A percentile compares a stretch with the other conserved stretches of the same genome.
Conservation (phyloP, 1,140 invertebrate species). For the Eufriesea mexicana region DNA sequence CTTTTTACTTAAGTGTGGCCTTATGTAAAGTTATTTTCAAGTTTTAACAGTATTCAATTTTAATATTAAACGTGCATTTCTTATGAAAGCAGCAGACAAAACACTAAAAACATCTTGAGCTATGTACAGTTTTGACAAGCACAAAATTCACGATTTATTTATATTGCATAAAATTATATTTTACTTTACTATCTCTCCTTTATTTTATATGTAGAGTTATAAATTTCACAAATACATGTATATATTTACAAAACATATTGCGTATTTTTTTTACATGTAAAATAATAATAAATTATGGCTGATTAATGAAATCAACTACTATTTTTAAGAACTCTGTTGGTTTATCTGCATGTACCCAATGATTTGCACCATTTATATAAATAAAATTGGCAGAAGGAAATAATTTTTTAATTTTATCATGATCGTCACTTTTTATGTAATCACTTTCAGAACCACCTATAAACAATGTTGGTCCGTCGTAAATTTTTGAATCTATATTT, state of each 20-base stretch:
- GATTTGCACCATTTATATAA: slow-evolving; percentile 91
- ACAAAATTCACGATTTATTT: slow-evolving; percentile 48
- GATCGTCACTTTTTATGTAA: slow-evolving; percentile 88
- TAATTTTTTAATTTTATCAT: slow-evolving; percentile 86
- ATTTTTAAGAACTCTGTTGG: slow-evolving; percentile 89
- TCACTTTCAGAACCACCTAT: slow-evolving; percentile 91
- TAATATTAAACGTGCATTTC: slow-evolving; percentile 14
- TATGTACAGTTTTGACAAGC: slow-evolving; percentile 38
- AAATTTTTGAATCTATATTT: slow-evolving; percentile 82
- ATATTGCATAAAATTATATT: slow-evolving; percentile 38
- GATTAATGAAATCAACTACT: slow-evolving; percentile 77
- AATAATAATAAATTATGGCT: slow-evolving; percentile 34
- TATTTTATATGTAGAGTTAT: slow-evolving; percentile 51
- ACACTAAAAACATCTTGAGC: slow-evolving; percentile 18
- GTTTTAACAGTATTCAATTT: slow-evolving; percentile 12
- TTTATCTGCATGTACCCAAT: slow-evolving; percentile 96
- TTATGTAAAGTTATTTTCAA: slow-evolving; percentile 16
- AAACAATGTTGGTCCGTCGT: slow-evolving; percentile 89
- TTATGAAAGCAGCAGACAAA: slow-evolving; percentile 10
- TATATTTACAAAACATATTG: slow-evolving; percentile 63
- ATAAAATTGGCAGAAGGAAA: slow-evolving; percentile 90
- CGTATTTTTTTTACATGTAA: slow-evolving; percentile 36
- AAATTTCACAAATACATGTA: slow-evolving; percentile 64
- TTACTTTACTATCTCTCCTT: slow-evolving; percentile 52
- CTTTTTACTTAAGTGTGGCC: slow-evolving; percentile 26